Evolutionary conservation across 2,888 invertebrate genomes (phyloP).

Genomic region (Iselma pallidipennis): DNA sequence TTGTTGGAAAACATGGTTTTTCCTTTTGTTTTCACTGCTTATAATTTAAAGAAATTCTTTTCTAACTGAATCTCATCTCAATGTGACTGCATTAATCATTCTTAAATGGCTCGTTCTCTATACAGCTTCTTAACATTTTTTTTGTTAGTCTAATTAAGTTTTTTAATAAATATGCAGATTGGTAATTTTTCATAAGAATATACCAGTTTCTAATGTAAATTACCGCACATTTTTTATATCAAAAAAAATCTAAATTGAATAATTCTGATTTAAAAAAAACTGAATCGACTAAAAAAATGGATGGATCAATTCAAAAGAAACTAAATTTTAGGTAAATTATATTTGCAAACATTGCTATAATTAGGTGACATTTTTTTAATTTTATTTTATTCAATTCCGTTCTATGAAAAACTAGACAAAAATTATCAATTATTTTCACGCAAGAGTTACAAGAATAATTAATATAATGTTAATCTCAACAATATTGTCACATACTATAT

Average conservation of each 20-base stretch:
- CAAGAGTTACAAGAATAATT: background rate
- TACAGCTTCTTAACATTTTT: background rate
- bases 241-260: no score
- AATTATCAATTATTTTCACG: background rate
- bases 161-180: conserved; percentile 3
- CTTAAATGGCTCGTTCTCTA: background rate
- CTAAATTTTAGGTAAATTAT: no score
- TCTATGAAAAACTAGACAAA: no score
- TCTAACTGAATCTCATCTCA: background rate
- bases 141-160: background rate
- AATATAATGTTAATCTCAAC: background rate
- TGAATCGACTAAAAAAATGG: no score
- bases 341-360: no score
- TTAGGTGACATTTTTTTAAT: no score
- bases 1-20: background rate
- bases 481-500: background rate
- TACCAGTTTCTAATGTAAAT: background rate
- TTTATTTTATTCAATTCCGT: no score
- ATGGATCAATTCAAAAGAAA: background rate
- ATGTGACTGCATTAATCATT: background rate
- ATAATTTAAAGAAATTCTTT: no score
- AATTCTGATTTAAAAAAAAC: no score
- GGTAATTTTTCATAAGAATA: conserved; percentile 2
- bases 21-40: background rate
- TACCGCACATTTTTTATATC: background rate